Conservation (phyloP, 2,113 vertebrate species). For the Candoia aspera region DNA sequence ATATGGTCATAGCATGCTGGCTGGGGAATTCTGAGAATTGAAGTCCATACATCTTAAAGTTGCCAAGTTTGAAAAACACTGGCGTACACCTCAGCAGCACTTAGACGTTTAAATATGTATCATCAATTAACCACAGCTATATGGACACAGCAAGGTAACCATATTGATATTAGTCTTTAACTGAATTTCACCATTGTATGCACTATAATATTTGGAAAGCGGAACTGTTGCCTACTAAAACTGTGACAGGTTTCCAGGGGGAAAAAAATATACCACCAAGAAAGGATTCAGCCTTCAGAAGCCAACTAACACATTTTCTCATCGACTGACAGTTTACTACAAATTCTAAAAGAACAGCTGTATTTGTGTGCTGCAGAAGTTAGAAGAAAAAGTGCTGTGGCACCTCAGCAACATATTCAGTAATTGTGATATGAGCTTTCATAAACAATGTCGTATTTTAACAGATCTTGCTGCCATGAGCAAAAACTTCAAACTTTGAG, state of each 20-base stretch:
- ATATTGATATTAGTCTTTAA: background rate
- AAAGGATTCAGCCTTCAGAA: background rate
- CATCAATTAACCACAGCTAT: background rate
- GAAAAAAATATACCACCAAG: background rate
- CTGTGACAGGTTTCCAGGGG: background rate
- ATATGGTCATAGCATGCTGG: background rate
- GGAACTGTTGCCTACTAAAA: background rate
- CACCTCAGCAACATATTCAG: background rate
- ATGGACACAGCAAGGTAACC: background rate
- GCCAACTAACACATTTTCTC: background rate
- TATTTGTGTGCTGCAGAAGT: background rate
- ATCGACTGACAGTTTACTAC: background rate
- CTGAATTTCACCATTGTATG: background rate
- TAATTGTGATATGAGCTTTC: constrained; percentile 5
- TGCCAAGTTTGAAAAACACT: background rate
- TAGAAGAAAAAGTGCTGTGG: background rate
- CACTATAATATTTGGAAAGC: background rate
- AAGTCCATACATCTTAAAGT: background rate
- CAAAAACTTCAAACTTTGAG: constrained; percentile 5
- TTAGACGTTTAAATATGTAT: background rate
- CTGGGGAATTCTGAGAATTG: background rate
- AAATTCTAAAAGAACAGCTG: background rate
- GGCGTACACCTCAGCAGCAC: background rate
- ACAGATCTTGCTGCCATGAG: background rate
- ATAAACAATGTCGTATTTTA: background rate